These are phyloP conservation scores for Psittacula derbiana DNA, from an alignment of 2,797 vertebrate genomes.

Conservation along the genomic window DNA sequence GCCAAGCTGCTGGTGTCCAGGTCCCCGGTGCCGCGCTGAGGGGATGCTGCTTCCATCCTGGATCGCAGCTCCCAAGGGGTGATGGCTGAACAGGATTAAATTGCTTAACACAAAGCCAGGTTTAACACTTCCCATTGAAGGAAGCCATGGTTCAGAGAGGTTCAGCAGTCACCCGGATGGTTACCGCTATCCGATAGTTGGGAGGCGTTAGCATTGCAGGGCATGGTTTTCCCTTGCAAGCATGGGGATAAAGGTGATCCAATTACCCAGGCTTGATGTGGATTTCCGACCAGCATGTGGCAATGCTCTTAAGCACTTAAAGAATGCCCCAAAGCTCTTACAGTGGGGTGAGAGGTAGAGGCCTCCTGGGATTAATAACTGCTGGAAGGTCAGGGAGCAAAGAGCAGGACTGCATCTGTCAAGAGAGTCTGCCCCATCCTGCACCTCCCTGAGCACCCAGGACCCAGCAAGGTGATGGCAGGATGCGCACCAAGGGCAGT, in stretches of 20 bases:
- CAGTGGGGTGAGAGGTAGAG: neutral
- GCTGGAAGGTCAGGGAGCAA: neutral
- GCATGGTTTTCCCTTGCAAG: neutral
- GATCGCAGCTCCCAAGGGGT: neutral
- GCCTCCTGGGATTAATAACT: neutral
- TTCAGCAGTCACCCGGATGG: neutral
- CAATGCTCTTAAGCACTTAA: slow-evolving; percentile 44
- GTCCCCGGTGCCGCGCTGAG: neutral
- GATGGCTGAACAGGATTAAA: neutral
- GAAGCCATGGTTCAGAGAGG: neutral
- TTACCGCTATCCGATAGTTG: neutral
- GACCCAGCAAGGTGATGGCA: neutral
- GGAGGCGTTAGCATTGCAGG: neutral
- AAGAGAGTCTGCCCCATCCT: neutral
- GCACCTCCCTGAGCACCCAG: neutral
- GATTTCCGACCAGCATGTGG: slow-evolving; percentile 12
- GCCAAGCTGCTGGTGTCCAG: neutral
- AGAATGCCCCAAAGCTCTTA: slow-evolving; percentile 32
- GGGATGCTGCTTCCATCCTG: neutral
- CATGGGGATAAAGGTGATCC: slow-evolving; percentile 13
- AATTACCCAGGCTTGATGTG: slow-evolving; percentile 12
- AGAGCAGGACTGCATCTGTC: neutral
- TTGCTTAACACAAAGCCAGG: neutral
- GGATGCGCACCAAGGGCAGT: neutral
- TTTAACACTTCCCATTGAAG: neutral